Base-by-base conservation (phyloP, 2,113 vertebrate species). In the Melanerpes aurifrons region DNA sequence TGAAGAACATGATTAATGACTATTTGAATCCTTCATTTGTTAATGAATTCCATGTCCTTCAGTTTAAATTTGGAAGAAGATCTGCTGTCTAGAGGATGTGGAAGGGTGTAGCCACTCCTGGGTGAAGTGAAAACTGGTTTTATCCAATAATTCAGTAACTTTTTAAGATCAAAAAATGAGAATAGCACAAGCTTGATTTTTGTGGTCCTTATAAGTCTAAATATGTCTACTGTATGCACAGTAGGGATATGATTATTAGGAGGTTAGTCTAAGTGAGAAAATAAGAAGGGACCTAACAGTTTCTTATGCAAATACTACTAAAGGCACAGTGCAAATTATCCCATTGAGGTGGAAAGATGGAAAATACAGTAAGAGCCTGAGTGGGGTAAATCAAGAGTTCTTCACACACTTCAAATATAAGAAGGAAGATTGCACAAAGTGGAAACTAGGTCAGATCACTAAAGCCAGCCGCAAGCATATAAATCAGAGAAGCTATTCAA, bases 401-500 rank as follows among this genome's bases (percentile, higher is more conserved):
- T 92, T 90, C 53, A 53, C 62, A 54, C n/a, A 57, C 47, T 88
- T 86, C 73, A 86, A 22, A 90, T 45, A 15, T 31, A 31, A 61
- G 69, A 35, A 87, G 57, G 66, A 90, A 85, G 37, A 81, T 59
- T 73, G 66, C 53, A 83, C 20, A 2, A 53, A 90, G 70, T 43
- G 32, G 35, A 93, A 95, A 94, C 66, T 81, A 43, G 91, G 91
- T 92, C 93, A 95, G 67, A 71, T 94, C 5, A 2, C 71, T 69
- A 79, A 25, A 14, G 85, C 68, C 84, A 66, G 66, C 29, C 73
- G 48, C 56, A 63, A 15, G 3, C 0, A 2, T 35, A 22, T 19
- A 73, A 89, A 92, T 85, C 75, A 70, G 71, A 70, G 77, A 73
- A 59, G 29, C 61, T 59, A 56, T 6, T 76, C 6, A 28, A 57